Conservation (phyloP, 2,888 invertebrate species). For the Nomada hirtipes region DNA sequence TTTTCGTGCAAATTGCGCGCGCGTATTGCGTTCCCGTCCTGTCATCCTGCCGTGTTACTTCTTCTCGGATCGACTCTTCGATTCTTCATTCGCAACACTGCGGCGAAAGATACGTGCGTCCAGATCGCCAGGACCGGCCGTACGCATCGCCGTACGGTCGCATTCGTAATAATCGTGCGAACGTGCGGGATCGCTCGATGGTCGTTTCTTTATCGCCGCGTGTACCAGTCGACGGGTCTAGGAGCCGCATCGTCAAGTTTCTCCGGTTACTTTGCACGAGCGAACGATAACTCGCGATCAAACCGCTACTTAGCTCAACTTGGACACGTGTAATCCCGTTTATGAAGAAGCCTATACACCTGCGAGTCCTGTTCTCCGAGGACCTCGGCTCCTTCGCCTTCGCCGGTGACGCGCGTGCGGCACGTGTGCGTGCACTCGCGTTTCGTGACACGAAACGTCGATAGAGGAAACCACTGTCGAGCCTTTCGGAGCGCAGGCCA, state of each 20-base stretch:
- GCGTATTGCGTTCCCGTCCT: conserved; percentile 53
- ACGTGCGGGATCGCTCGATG: not conserved
- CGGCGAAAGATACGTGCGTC: not conserved
- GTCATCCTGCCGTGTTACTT: not conserved
- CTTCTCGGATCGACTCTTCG: not conserved
- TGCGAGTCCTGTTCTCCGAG: conserved; percentile 35
- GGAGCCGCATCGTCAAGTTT: conserved; percentile 38
- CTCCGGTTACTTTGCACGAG: conserved; percentile 57
- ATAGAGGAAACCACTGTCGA: not conserved
- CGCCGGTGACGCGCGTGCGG: not conserved
- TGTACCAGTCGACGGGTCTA: not conserved
- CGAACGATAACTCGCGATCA: conserved; percentile 58
- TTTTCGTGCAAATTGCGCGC: conserved; percentile 66
- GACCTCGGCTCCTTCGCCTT: conserved; percentile 11
- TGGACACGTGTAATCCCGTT: conserved; percentile 68
- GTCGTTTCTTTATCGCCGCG: not conserved
- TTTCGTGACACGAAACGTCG: not conserved
- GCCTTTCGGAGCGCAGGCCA: not conserved
- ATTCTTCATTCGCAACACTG: not conserved
- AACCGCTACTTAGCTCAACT: conserved; percentile 47
- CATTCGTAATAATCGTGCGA: not conserved
- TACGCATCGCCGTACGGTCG: too few species aligned
- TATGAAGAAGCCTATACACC: conserved; percentile 36
- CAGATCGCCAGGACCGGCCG: not conserved
- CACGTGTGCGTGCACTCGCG: not conserved